A percentile compares a stretch with the other conserved stretches of the same genome.
phyloP scores from a whole-genome alignment of 2,888 invertebrate genomes.

The Diadegma fenestrale region DNA sequence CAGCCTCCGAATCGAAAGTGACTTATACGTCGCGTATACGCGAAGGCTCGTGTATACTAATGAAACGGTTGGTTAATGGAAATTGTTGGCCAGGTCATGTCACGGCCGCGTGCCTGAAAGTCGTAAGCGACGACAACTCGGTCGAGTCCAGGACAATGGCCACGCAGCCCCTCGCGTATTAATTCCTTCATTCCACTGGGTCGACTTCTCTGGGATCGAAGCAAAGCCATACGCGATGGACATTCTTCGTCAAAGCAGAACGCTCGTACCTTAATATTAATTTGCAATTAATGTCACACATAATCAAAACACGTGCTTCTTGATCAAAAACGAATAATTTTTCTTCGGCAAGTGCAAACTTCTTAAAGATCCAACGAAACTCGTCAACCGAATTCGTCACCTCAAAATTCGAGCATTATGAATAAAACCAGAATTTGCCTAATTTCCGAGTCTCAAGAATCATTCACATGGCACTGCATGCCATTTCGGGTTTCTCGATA shows the following conservation, averaged over 20 bases:
- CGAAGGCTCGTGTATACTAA: constrained; percentile 44
- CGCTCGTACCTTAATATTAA: neutral
- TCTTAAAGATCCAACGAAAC: neutral
- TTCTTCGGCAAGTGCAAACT: neutral
- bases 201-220: constrained; percentile 29
- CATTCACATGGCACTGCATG: neutral
- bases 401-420: neutral
- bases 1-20: constrained; percentile 14
- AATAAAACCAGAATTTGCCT: neutral
- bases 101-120: constrained; percentile 63
- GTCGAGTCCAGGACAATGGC: constrained; percentile 41
- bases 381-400: neutral
- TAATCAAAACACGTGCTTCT: neutral
- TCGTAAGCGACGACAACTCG: constrained; percentile 58
- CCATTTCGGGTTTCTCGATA: neutral
- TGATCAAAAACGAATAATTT: neutral
- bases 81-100: constrained; percentile 60
- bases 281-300: neutral
- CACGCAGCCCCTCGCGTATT: constrained; percentile 53
- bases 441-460: neutral
- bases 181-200: constrained; percentile 64
- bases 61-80: constrained; percentile 49
- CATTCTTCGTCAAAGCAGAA: neutral
- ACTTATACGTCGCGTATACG: constrained; percentile 35
- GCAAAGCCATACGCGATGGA: neutral